A percentile compares a stretch with the other conserved stretches of the same genome.
Conservation (phyloP, 2,797 vertebrate genomes). For the Coilia nasus region DNA sequence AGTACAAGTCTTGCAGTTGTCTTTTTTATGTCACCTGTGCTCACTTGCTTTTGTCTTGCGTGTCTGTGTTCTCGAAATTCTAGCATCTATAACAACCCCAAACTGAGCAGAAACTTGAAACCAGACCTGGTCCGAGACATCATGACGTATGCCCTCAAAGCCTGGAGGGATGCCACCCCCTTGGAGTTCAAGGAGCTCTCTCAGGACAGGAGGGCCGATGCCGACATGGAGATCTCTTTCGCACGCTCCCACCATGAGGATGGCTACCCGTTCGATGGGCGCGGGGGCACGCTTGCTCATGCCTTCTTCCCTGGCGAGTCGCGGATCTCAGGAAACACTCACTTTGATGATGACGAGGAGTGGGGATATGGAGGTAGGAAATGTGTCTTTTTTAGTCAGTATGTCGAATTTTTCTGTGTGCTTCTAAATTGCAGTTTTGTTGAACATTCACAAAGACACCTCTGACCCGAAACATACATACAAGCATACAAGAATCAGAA, state of each 20-base stretch:
- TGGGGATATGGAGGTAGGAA: constrained; percentile 73
- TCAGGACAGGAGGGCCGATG: constrained; percentile 3
- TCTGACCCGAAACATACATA: too few relatives aligned
- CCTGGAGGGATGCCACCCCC: constrained; percentile 77
- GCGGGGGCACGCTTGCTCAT: constrained; percentile 87
- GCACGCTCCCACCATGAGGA: constrained; percentile 78
- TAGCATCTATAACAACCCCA: background rate
- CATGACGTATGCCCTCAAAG: constrained; percentile 72
- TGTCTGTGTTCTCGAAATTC: background rate
- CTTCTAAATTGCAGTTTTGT: too few relatives aligned
- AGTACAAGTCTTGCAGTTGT: too few relatives aligned
- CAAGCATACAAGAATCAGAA: too few relatives aligned
- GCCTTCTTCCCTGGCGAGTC: constrained; percentile 86
- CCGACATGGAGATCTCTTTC: constrained; percentile 84
- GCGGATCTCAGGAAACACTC: constrained; percentile 82
- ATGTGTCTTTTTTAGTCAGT: background rate
- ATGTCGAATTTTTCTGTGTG: background rate
- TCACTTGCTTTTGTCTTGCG: too few relatives aligned
- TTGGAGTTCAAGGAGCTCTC: constrained; percentile 66
- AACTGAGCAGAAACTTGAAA: background rate
- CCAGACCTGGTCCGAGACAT: constrained; percentile 52
- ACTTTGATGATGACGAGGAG: constrained; percentile 86
- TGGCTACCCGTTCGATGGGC: constrained; percentile 89
- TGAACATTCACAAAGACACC: too few relatives aligned
- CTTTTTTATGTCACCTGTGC: too few relatives aligned